Base-by-base conservation (phyloP, 1,140 invertebrate genomes). In the Aphidius gifuensis region DNA sequence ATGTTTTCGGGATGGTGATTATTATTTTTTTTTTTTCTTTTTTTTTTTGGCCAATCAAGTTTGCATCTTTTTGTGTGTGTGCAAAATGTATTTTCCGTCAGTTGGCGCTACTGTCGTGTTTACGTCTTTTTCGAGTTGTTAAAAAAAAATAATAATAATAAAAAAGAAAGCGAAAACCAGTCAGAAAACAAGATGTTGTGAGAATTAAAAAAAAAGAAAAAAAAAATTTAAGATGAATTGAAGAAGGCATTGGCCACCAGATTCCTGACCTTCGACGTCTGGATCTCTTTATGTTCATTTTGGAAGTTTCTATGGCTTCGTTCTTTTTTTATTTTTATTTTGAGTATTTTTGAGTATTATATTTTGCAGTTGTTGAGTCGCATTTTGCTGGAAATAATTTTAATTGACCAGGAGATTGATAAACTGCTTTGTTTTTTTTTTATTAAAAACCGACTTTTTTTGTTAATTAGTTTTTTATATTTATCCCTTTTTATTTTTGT, bases 141-240 rank as follows among this genome's bases (percentile, higher is more conserved):
- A 46, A 43, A 46, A 40, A 51, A 39, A 55, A 21, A 46, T 55
- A 46, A 32, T 6, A 16, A 7, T 45, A 45, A 7, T 44, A 38
- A 16, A 54, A 21, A 32, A 60, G 49, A 50, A 47, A 60, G 51
- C 42, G 49, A 23, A 39, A 16, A 60, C 38, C 23, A 38, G 40
- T 66, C 68, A 67, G 64, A 64, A 5, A 23, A 42, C 23, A 55
- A 42, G 21, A 55, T 6, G 38, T 45, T n/a, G 38, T 45, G 53
- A 54, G 45, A 46, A 40, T 53, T 2, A 51, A 39, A 55, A 44
- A 38, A 32, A 9, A 59, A 47, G 16, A 21, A 21, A 53, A 9
- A 59, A 47, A 40, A 21, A 21, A 53, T 39, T 9, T 38, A 55
- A 46, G 9, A 5, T 38, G 8, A 54, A 45, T 6, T 44, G 16